Base-by-base conservation (phyloP, 2,888 invertebrate species). In the Pantelozetes paolii region DNA sequence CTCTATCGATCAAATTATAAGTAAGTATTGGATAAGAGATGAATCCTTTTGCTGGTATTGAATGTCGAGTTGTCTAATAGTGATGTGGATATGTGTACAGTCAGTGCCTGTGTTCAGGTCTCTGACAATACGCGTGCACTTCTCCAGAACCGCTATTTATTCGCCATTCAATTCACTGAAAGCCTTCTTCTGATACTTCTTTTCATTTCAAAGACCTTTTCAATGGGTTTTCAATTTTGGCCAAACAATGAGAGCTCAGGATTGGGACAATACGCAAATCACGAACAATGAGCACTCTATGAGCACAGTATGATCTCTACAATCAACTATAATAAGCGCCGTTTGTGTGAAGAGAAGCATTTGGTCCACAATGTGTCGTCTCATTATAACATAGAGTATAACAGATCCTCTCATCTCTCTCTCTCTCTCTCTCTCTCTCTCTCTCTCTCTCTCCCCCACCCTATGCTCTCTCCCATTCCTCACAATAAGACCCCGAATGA, bases 351-450 rank as follows among this genome's bases (percentile, higher is more conserved):
- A 64, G n/a, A 20, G 30, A 40, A 64, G 64, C 64, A 64, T 64
- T 64, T 36, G 64, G 32, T 20, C 64, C 64, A 64, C n/a, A n/a
- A 40, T 32, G 36, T 64, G 20, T 26, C n/a, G 18, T 40, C 32
- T 64, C 64, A 64, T 64, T 64, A 64, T 64, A 64, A 64, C 64
- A 36, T 11, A 36, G 11, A n/a, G 26, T 18, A 30, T 62, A 62
- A 62, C 62, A 62, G 11, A 11, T 11, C 30, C 36, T 3, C 64
- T 36, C 36, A 36, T 36, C 30, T 36, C 30, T 59, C 26, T 59
- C 59, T 15, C 64, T n/a, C 64, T 64, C 64, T 64, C 64, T 64
- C 64, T n/a, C 64, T 64, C 64, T 64, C 64, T 36, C 64, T 64
- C 64, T 64, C 32, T 64, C 36, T 64, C 36, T 36, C 64, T 64